Conservation (phyloP, 2,888 invertebrate species). For the Zaprionus obscuricornis region DNA sequence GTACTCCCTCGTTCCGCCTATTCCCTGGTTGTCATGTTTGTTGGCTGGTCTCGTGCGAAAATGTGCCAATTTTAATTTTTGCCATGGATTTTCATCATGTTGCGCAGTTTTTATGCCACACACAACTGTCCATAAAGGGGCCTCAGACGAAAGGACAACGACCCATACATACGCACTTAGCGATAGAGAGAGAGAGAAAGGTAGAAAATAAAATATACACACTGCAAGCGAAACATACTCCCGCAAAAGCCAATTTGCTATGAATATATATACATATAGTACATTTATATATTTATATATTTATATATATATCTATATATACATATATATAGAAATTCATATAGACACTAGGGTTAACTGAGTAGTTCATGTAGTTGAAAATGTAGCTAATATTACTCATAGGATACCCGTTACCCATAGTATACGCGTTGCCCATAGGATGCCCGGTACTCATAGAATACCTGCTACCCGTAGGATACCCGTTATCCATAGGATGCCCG, state of each 20-base stretch:
- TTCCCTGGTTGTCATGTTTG: background rate
- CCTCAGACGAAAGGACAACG: conserved; percentile 41
- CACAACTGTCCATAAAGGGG: conserved; percentile 36
- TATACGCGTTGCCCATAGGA: no score
- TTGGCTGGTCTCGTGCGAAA: conserved; percentile 35
- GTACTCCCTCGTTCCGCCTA: background rate
- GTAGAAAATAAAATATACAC: conserved; percentile 1
- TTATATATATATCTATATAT: background rate
- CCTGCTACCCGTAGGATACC: no score
- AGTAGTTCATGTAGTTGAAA: background rate
- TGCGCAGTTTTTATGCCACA: conserved; percentile 47
- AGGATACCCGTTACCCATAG: background rate
- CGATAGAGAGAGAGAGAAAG: background rate
- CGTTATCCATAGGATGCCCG: no score
- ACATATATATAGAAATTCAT: background rate
- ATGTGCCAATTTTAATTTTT: conserved; percentile 63
- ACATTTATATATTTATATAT: conserved; percentile 1
- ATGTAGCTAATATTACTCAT: background rate
- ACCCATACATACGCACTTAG: conserved; percentile 26
- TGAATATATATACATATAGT: conserved; percentile 26
- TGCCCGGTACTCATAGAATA: no score
- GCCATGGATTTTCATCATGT: conserved; percentile 49
- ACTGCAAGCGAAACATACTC: conserved; percentile 33
- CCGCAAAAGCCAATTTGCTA: conserved; percentile 56
- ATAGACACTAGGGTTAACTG: conserved; percentile 3